Base-by-base conservation (phyloP, 2,113 vertebrate genomes). In the Glaucomys volans region DNA sequence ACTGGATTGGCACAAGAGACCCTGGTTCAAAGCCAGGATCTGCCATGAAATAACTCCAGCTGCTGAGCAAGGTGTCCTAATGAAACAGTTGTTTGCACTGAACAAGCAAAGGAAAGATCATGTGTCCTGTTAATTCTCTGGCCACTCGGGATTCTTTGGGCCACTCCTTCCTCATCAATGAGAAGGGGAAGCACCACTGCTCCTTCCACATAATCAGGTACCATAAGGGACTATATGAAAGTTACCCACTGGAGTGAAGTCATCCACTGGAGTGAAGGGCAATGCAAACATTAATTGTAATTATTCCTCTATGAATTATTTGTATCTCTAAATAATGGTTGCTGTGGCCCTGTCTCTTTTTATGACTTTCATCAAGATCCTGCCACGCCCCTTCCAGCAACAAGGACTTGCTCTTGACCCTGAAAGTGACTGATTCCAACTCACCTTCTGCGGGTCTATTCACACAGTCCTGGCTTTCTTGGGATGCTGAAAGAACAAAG, bases 381-480 rank as follows among this genome's bases (percentile, higher is more conserved):
- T 5, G 1, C 44, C 35, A 32, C 37, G 37, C 26, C n/a, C 22
- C 59, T 77, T 52, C 32, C 7, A 44, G 47, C 40, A 42, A 66
- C 6, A 47, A 96, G 86, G 76, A 71, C 8, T 79, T 64, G 40
- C 37, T 72, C 62, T 40, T 59, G n/a, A 66, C 52, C 50, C 47
- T 4, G 50, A 69, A 62, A 64, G 8, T 14, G 17, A 44, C 37
- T 8, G 0, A 40, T 47, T 4, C 17, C 66, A 37, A 85, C 98
- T 94, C 85, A 98, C 98, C 98, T 97, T 97, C 90, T 0, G 3
- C 2, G 0, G 76, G 96, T 87, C 83, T 92, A 2, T 93, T 40
- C 52, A 96, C 92, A 91, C 98, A 98, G 0, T 35, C 1, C 3
- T 0, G 7, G 57, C 1, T 47, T 10, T 26, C 0, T 13, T 17